These are phyloP conservation scores for Habrosyne pyritoides DNA, from an alignment of 2,888 invertebrate species.

Conservation along the genomic window DNA sequence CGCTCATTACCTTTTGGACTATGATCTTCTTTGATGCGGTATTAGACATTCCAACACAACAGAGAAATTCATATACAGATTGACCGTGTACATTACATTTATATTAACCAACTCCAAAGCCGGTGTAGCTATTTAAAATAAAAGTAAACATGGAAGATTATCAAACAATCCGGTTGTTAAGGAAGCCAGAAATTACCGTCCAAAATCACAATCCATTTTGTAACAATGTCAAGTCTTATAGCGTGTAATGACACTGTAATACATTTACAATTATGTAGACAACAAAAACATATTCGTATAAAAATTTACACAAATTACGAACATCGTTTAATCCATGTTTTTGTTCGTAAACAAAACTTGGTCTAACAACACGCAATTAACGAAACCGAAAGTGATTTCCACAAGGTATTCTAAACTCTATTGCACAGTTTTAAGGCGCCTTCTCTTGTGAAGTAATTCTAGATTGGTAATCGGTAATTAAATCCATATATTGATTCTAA, in stretches of 20 bases:
- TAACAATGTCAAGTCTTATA: not conserved
- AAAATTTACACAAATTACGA: constrained; percentile 3
- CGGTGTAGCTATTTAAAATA: no score
- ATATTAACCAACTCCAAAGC: no score
- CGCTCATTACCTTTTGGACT: no score
- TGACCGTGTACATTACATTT: no score
- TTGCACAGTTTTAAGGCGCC: not conserved
- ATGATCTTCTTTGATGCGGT: no score
- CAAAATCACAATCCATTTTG: not conserved
- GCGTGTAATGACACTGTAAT: constrained; percentile 6
- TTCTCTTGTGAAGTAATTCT: not conserved
- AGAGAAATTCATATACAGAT: no score
- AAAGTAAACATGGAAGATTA: no score
- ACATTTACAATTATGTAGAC: constrained; percentile 6
- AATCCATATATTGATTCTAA: not conserved
- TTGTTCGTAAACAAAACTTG: not conserved
- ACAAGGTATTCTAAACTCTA: not conserved
- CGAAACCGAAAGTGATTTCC: constrained; percentile 6
- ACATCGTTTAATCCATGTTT: constrained; percentile 3
- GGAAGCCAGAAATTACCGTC: not conserved
- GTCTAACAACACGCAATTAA: not conserved
- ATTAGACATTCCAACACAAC: no score
- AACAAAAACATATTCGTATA: not conserved
- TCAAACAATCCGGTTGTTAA: not conserved
- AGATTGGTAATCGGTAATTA: not conserved